These are phyloP conservation scores for Ips typographus DNA, from an alignment of 1,140 invertebrate species.

Conservation along the genomic window DNA sequence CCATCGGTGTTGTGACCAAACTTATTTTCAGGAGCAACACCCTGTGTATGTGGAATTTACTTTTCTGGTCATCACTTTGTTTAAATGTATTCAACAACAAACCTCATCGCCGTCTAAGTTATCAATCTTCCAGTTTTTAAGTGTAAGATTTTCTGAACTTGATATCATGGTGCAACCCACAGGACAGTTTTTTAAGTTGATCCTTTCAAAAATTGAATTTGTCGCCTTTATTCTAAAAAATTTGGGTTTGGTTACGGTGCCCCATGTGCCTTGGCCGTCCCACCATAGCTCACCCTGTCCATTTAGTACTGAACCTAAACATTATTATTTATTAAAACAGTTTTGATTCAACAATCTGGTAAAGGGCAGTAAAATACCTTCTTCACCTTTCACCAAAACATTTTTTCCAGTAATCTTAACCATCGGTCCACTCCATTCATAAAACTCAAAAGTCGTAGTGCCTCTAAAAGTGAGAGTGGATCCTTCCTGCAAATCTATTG, in stretches of 20 bases:
- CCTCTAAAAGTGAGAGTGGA: slow-evolving; percentile 25
- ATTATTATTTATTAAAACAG: not conserved
- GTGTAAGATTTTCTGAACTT: slow-evolving; percentile 9
- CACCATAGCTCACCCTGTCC: slow-evolving; percentile 27
- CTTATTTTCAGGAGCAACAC: slow-evolving; percentile 17
- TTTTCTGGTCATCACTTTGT: not conserved
- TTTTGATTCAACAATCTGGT: not conserved
- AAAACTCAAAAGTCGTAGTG: slow-evolving; percentile 18
- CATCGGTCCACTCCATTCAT: slow-evolving; percentile 28
- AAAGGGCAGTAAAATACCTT: not conserved
- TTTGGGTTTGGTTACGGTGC: slow-evolving; percentile 14
- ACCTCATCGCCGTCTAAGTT: slow-evolving; percentile 17
- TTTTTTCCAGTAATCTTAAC: slow-evolving; percentile 12
- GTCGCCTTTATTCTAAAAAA: slow-evolving; percentile 8
- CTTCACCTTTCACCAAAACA: slow-evolving; percentile 19
- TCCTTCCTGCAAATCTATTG: slow-evolving; percentile 18
- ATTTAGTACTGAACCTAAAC: slow-evolving; percentile 22
- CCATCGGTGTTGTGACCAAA: slow-evolving; percentile 29
- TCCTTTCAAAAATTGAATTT: slow-evolving; percentile 11
- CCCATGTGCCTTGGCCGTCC: slow-evolving; percentile 25
- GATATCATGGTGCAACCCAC: not conserved
- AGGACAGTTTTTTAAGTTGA: slow-evolving; percentile 12
- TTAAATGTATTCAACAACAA: not conserved
- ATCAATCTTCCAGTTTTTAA: slow-evolving; percentile 24
- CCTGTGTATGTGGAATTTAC: slow-evolving; percentile 8